Percentiles rank a stretch among this genome's conserved stretches.
Evolutionary conservation across 1,140 invertebrate species (phyloP).

Genomic region (Ostrea denselamellosa): DNA sequence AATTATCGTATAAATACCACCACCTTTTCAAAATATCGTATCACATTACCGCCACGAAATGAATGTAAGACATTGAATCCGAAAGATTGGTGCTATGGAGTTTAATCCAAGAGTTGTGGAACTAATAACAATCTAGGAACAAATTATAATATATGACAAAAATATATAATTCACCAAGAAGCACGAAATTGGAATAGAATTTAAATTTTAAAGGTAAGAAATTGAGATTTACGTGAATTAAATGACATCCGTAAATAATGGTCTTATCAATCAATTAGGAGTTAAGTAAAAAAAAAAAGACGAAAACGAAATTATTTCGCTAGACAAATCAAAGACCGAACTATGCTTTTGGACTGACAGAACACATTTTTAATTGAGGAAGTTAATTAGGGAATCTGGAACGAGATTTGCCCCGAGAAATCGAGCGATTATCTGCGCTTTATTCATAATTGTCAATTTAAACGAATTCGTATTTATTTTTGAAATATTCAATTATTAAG

Average conservation of each 20-base stretch:
- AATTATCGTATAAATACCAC: slow-evolving; percentile 33
- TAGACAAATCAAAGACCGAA: neutral
- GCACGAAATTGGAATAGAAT: slow-evolving; percentile 21
- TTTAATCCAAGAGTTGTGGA: neutral
- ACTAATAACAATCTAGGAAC: neutral
- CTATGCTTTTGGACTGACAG: neutral
- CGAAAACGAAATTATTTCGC: neutral
- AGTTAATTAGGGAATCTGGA: neutral
- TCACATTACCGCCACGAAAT: slow-evolving; percentile 6
- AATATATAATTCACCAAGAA: neutral
- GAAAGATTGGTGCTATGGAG: neutral
- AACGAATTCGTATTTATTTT: too few relatives aligned
- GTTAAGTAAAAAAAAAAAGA: neutral
- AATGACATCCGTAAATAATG: too few relatives aligned
- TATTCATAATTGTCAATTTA: too few relatives aligned
- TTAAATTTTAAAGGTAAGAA: slow-evolving; percentile 21
- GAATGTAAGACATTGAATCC: neutral
- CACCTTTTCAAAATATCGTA: slow-evolving; percentile 11
- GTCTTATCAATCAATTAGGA: neutral
- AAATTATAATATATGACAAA: neutral
- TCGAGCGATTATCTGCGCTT: neutral
- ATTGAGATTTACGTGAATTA: neutral
- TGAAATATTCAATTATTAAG: too few relatives aligned
- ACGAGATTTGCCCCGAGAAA: neutral
- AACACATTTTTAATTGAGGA: neutral